These are phyloP conservation scores for Drosophila affinis DNA, from an alignment of 2,888 invertebrate species.

Conservation along the genomic window DNA sequence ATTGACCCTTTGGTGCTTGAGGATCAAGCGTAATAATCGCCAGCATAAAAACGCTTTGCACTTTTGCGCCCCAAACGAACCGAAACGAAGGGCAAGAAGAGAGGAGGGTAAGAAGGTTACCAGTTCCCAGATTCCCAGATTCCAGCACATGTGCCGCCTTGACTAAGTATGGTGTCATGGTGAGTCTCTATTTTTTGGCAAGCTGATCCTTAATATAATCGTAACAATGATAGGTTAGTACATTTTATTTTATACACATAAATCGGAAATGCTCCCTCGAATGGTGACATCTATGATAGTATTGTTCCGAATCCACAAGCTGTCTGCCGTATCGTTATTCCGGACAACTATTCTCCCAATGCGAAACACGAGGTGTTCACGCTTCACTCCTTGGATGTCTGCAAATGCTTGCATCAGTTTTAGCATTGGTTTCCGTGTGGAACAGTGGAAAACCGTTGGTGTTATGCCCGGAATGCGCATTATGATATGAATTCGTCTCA, in stretches of 20 bases:
- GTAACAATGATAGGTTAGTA: background rate
- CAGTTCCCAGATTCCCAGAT: conserved; percentile 11
- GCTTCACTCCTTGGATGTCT: background rate
- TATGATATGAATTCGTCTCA: background rate
- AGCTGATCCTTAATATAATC: background rate
- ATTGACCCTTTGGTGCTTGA: conserved; percentile 80
- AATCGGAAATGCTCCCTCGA: background rate
- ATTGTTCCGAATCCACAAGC: conserved; percentile 2
- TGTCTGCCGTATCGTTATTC: background rate
- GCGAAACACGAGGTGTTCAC: background rate
- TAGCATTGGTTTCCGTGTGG: background rate
- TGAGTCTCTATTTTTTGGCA: background rate
- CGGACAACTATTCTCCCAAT: background rate
- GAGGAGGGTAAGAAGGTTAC: conserved; percentile 11
- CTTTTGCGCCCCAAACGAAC: conserved; percentile 49
- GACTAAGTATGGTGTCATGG: background rate
- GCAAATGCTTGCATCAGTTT: conserved; percentile 13
- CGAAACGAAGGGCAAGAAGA: background rate
- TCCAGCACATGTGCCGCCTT: background rate
- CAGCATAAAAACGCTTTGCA: conserved; percentile 81
- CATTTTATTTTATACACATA: background rate
- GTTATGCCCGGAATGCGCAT: background rate
- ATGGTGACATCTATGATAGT: background rate
- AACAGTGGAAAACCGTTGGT: background rate
- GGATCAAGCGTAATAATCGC: conserved; percentile 83